Conservation (phyloP, 2,113 vertebrate species). For the crab-eating macaque (Macaca fascicularis) region T2T-MFA8v1.1 NC_088377.1:142230501-142231000, state of each 20-base stretch:
- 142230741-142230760: not conserved
- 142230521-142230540: not conserved
- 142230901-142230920: not conserved
- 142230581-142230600: not conserved
- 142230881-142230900: not conserved
- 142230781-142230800: not conserved
- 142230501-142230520: not conserved
- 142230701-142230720: not conserved
- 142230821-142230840: not conserved
- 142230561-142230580: not conserved
- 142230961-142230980: not conserved
- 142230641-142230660: not conserved
- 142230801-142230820: not conserved
- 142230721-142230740: not conserved
- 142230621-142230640: not conserved
- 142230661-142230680: not conserved
- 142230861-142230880: not conserved
- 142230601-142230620: not conserved
- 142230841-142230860: not conserved
- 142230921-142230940: not conserved
- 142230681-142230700: not conserved
- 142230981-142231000: not conserved
- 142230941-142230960: not conserved
- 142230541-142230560: fast-evolving
- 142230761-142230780: not conserved